phyloP scores from a whole-genome alignment of 1,140 invertebrate species.

The Catajapyx aquilonaris region DNA sequence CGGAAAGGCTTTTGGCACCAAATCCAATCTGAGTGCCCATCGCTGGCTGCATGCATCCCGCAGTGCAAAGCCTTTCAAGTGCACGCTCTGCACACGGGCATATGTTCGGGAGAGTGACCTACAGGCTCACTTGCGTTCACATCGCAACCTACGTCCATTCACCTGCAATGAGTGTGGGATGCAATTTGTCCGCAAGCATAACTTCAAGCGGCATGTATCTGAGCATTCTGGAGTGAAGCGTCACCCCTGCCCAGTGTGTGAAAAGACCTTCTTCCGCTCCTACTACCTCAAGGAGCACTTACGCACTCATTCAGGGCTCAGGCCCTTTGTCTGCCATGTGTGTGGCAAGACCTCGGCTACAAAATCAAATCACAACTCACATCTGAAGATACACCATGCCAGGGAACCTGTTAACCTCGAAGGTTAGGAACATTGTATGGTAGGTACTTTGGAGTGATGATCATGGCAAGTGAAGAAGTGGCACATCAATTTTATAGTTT shows the following conservation, averaged over 20 bases:
- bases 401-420: slow-evolving; percentile 63
- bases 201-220: slow-evolving; percentile 69
- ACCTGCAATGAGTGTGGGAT: slow-evolving; percentile 84
- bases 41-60: slow-evolving; percentile 70
- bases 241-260: slow-evolving; percentile 68
- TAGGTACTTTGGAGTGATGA: no score
- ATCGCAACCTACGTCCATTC: slow-evolving; percentile 56
- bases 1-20: slow-evolving; percentile 63
- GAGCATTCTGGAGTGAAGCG: slow-evolving; percentile 78
- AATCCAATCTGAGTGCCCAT: slow-evolving; percentile 72
- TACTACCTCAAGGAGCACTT: slow-evolving; percentile 73
- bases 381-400: slow-evolving; percentile 68
- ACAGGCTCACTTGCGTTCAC: slow-evolving; percentile 61
- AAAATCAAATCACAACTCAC: slow-evolving; percentile 74
- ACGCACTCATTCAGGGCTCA: slow-evolving; percentile 58
- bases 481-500: no score
- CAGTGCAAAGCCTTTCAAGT: slow-evolving; percentile 65
- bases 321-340: slow-evolving; percentile 62
- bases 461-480: no score
- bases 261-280: slow-evolving; percentile 62
- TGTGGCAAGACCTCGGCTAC: slow-evolving; percentile 69
- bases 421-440: no score
- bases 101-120: slow-evolving; percentile 59
- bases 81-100: slow-evolving; percentile 55
- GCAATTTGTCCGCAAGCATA: slow-evolving; percentile 85